Conservation (phyloP, 2,888 invertebrate genomes). For the Margaritifera margaritifera region DNA sequence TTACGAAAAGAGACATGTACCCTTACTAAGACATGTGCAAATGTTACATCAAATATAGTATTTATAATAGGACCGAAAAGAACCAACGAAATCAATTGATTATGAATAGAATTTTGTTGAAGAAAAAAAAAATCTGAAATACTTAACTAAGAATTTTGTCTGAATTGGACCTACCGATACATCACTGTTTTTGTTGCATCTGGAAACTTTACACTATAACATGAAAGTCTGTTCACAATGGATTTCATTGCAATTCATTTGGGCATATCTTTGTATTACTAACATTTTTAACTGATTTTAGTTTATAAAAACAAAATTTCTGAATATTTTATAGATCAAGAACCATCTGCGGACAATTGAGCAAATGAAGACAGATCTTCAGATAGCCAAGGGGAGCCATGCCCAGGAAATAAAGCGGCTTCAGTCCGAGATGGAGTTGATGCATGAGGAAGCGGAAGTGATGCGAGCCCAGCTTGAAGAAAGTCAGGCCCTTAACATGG, state of each 20-base stretch:
- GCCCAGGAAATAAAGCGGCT: constrained; percentile 61
- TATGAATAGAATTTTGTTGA: no score
- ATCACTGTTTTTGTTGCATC: no score
- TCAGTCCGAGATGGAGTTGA: constrained; percentile 57
- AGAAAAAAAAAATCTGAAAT: no score
- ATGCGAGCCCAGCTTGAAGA: constrained; percentile 56
- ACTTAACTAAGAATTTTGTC: no score
- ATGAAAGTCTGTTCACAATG: not conserved
- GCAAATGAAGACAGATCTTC: constrained; percentile 65
- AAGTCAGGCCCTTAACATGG: constrained; percentile 47
- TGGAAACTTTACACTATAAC: no score
- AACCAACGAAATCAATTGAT: no score
- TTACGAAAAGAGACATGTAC: no score
- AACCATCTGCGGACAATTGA: constrained; percentile 66
- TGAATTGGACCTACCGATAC: no score
- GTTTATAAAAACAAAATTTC: not conserved
- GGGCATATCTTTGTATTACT: not conserved
- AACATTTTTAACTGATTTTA: not conserved
- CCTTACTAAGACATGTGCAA: no score
- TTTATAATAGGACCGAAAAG: no score
- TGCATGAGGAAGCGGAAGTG: constrained; percentile 54
- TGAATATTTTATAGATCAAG: constrained; percentile 50
- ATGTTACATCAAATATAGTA: no score
- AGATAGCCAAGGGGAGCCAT: constrained; percentile 55
- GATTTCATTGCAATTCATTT: not conserved